Evolutionary conservation across 2,888 invertebrate genomes (phyloP).

Genomic region (Microctonus aethiopoides): DNA sequence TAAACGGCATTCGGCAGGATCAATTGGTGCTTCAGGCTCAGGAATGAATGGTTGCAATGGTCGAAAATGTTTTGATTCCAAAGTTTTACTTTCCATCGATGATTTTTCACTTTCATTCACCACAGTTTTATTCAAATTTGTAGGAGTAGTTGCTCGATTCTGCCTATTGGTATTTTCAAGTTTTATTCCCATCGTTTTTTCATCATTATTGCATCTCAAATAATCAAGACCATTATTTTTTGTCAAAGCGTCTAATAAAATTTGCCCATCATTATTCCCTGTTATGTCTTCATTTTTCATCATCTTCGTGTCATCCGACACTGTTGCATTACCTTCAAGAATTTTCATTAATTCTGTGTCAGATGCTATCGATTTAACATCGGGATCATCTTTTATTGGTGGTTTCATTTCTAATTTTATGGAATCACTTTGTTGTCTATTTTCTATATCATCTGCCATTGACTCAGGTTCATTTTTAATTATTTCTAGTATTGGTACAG

Average conservation of each 20-base stretch:
- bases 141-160: background rate
- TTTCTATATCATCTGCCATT: conserved; percentile 40
- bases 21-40: conserved; percentile 85
- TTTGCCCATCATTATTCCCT: conserved; percentile 47
- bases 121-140: background rate
- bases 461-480: conserved; percentile 46
- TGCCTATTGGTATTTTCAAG: conserved; percentile 41
- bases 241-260: conserved; percentile 54
- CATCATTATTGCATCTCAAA: background rate
- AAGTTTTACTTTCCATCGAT: background rate
- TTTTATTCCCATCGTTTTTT: conserved; percentile 41
- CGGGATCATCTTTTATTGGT: conserved; percentile 57
- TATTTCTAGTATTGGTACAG: conserved; percentile 59
- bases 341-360: conserved; percentile 65
- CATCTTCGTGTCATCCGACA: conserved; percentile 54
- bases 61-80: conserved; percentile 14
- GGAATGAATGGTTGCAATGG: conserved; percentile 69
- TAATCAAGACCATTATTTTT: conserved; percentile 43
- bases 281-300: conserved; percentile 48
- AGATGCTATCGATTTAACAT: conserved; percentile 62
- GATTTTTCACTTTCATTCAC: background rate
- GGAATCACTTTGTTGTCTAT: conserved; percentile 30
- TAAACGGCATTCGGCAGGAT: conserved; percentile 81
- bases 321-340: conserved; percentile 57
- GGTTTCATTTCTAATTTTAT: conserved; percentile 52